Evolutionary conservation across 1,140 invertebrate species (phyloP).

Genomic region (Lucilia sericata): DNA sequence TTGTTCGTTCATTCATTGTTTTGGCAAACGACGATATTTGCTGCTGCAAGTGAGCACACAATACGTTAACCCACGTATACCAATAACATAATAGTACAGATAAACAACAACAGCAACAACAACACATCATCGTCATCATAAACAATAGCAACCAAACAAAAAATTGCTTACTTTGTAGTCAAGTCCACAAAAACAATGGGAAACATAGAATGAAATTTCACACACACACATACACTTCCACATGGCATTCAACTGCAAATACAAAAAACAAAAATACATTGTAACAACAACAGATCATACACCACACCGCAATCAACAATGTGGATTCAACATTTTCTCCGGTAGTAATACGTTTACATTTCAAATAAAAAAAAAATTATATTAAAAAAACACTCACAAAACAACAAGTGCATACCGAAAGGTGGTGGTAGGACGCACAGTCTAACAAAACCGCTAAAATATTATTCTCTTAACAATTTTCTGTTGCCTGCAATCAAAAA

Average conservation of each 20-base stretch:
- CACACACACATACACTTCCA: no score
- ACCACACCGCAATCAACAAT: constrained; percentile 20
- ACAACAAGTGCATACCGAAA: not conserved
- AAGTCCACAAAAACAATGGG: constrained; percentile 17
- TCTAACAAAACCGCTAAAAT: not conserved
- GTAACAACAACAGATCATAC: constrained; percentile 14
- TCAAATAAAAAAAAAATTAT: not conserved
- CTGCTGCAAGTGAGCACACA: constrained; percentile 7
- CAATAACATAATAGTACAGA: constrained; percentile 25
- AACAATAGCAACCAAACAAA: constrained; percentile 3
- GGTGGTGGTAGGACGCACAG: not conserved
- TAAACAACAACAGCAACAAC: not conserved
- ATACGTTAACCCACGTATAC: not conserved
- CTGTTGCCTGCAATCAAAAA: no score
- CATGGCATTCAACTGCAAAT: not conserved
- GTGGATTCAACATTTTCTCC: constrained; percentile 24
- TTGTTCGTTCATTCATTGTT: constrained; percentile 18
- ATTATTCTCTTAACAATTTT: no score
- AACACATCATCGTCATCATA: not conserved
- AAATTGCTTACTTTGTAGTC: constrained; percentile 15
- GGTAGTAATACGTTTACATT: constrained; percentile 9
- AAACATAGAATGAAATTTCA: not conserved
- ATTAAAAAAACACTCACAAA: not conserved
- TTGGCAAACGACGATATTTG: constrained; percentile 9
- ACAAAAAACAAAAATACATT: not conserved